Evolutionary conservation across 2,113 vertebrate genomes (phyloP).

Genomic region (Trematocara marginatum): DNA sequence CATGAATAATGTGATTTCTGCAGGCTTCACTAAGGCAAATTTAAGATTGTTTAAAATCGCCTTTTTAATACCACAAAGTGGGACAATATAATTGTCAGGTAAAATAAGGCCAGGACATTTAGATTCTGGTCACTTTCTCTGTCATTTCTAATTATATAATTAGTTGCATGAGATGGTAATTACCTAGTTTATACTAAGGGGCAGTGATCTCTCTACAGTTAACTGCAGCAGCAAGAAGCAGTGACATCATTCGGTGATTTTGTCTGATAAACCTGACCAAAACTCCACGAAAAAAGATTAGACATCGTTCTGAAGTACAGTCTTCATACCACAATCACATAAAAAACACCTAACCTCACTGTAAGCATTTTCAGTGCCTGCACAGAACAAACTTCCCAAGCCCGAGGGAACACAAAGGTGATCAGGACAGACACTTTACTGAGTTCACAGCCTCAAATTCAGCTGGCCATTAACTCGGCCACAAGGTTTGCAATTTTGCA

Average conservation of each 20-base stretch:
- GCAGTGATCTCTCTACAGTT: not conserved
- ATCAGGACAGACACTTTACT: accelerated
- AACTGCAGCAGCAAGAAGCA: not conserved
- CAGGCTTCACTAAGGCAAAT: not conserved
- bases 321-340: not conserved
- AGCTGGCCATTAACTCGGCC: not conserved
- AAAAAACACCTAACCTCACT: not conserved
- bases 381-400: accelerated
- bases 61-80: not conserved
- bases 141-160: not conserved
- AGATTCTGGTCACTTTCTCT: not conserved
- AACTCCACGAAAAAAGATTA: accelerated
- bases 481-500: not conserved
- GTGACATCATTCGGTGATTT: accelerated
- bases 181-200: not conserved
- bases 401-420: not conserved
- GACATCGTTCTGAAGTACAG: not conserved
- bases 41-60: not conserved
- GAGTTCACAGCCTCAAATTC: not conserved
- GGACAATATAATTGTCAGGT: not conserved
- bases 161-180: not conserved
- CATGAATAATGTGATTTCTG: not conserved
- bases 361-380: not conserved
- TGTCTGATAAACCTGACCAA: not conserved
- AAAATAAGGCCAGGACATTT: not conserved